phyloP scores from a whole-genome alignment of 2,797 vertebrate genomes.

The Clarias pachynema region DNA sequence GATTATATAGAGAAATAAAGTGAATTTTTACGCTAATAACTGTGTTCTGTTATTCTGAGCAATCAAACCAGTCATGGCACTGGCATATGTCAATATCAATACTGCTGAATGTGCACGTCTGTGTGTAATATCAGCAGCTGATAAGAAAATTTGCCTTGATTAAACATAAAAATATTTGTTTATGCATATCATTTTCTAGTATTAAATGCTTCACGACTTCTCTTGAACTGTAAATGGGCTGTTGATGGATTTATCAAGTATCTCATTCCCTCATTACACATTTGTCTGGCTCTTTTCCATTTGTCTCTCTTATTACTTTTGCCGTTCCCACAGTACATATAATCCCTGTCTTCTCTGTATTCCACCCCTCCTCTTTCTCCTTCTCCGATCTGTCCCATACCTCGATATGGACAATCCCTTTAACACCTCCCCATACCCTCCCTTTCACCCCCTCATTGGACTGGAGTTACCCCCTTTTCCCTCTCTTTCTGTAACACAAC shows the following conservation, averaged over 20 bases:
- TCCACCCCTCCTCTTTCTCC: slow-evolving; percentile 39
- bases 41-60: too few species aligned
- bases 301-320: slow-evolving; percentile 53
- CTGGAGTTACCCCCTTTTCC: slow-evolving; percentile 52
- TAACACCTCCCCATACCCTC: background rate
- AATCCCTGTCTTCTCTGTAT: slow-evolving; percentile 52
- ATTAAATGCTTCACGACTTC: background rate
- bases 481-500: slow-evolving; percentile 69
- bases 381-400: slow-evolving; percentile 43
- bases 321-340: slow-evolving; percentile 55
- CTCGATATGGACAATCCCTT: slow-evolving; percentile 36
- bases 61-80: too few species aligned
- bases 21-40: too few species aligned
- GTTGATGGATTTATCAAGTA: slow-evolving; percentile 46
- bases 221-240: slow-evolving; percentile 14
- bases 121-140: background rate
- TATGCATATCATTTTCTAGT: slow-evolving; percentile 2
- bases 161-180: background rate
- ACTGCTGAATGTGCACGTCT: background rate
- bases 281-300: slow-evolving; percentile 36
- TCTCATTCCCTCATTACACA: slow-evolving; percentile 32
- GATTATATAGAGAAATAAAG: too few species aligned
- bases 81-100: background rate
- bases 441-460: slow-evolving; percentile 39
- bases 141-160: background rate